Evolutionary conservation across 2,888 invertebrate species (phyloP).

Genomic region (Lymantria dispar): DNA sequence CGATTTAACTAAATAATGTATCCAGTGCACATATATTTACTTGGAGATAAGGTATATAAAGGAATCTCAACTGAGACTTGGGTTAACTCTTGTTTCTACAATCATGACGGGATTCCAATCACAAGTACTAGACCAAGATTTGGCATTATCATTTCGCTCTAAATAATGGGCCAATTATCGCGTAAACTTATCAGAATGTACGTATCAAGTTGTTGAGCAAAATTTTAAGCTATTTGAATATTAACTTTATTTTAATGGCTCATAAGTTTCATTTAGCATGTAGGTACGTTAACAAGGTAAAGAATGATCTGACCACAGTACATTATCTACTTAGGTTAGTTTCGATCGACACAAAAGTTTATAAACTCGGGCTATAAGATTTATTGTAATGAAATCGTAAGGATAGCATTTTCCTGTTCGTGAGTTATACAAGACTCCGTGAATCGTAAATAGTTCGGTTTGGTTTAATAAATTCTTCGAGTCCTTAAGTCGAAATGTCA

Average conservation of each 20-base stretch:
- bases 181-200: slow-evolving; percentile 48
- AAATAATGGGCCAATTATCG: slow-evolving; percentile 69
- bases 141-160: slow-evolving; percentile 49
- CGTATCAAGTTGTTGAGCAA: slow-evolving; percentile 46
- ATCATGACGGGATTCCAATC: slow-evolving; percentile 33
- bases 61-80: too few species aligned
- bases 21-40: too few species aligned
- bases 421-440: slow-evolving; percentile 54
- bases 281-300: slow-evolving; percentile 37
- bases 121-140: slow-evolving; percentile 35
- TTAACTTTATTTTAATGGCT: slow-evolving; percentile 22
- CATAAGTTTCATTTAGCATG: slow-evolving; percentile 37
- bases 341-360: slow-evolving; percentile 67
- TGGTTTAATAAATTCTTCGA: slow-evolving; percentile 53
- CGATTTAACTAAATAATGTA: too few species aligned
- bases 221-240: slow-evolving; percentile 16
- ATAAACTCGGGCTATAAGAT: slow-evolving; percentile 61
- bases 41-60: too few species aligned
- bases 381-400: slow-evolving; percentile 73
- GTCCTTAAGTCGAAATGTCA: slow-evolving; percentile 40
- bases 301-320: slow-evolving; percentile 57
- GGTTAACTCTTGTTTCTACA: not conserved
- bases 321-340: slow-evolving; percentile 66
- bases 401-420: slow-evolving; percentile 65
- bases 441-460: slow-evolving; percentile 62